Evolutionary conservation across 2,113 vertebrate genomes (phyloP).

Genomic region (Panurus biarmicus): DNA sequence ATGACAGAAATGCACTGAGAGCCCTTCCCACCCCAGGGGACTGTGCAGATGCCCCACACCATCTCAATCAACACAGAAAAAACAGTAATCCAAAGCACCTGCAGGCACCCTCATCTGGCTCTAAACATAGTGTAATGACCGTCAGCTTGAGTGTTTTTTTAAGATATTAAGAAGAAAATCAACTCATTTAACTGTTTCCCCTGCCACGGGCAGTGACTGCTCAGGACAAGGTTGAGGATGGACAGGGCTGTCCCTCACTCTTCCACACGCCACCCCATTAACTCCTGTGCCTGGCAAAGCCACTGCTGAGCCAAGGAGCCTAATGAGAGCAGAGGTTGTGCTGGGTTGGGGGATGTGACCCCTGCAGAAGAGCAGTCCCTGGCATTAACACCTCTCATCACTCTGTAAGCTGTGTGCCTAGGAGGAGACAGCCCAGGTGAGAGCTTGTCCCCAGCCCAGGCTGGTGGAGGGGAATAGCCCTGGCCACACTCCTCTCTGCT

Average conservation of each 20-base stretch:
- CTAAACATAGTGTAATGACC: not conserved
- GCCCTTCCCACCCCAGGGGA: not conserved
- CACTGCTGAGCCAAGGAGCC: not conserved
- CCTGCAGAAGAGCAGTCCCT: not conserved
- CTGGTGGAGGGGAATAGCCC: not conserved
- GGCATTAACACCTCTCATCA: not conserved
- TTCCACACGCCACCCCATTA: rapidly evolving
- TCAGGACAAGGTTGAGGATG: not conserved
- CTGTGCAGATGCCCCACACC: not conserved
- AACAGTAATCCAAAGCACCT: rapidly evolving
- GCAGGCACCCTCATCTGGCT: not conserved
- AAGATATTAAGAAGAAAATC: not conserved
- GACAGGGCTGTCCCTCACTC: not conserved
- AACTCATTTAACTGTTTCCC: not conserved
- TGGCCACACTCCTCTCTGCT: not conserved
- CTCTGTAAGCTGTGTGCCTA: not conserved
- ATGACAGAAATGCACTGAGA: not conserved
- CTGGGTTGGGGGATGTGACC: not conserved
- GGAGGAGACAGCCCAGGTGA: not conserved
- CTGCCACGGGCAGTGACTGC: not conserved
- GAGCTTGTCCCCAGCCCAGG: not conserved
- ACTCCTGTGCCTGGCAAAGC: not conserved
- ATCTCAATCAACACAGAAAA: not conserved
- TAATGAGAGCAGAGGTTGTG: rapidly evolving
- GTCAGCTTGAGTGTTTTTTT: not conserved